These are phyloP conservation scores for Dascyllus trimaculatus DNA, from an alignment of 2,113 vertebrate genomes.

Conservation along the genomic window DNA sequence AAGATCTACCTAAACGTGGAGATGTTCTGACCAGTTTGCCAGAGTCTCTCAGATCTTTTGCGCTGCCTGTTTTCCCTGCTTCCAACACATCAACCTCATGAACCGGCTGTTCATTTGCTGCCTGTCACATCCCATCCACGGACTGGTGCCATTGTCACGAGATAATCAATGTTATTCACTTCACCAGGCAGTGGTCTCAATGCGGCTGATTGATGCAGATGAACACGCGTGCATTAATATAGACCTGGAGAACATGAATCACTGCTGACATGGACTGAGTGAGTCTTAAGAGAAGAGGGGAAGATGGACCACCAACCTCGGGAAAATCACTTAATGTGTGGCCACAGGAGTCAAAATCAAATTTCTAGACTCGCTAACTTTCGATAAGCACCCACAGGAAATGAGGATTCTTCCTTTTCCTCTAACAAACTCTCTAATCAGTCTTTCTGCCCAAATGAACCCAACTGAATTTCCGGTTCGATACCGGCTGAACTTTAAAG, in stretches of 20 bases:
- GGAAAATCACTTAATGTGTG: constrained; percentile 17
- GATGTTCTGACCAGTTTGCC: no score
- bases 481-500: constrained; percentile 51
- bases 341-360: constrained; percentile 24
- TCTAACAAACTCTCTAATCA: constrained; percentile 53
- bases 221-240: constrained; percentile 1
- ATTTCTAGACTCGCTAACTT: constrained; percentile 43
- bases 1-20: no score
- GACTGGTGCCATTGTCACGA: no score
- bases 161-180: no score
- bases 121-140: no score
- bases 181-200: no score
- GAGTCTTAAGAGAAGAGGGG: constrained; percentile 15
- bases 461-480: constrained; percentile 23
- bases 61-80: no score
- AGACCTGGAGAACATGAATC: not conserved
- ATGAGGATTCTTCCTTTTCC: constrained; percentile 23
- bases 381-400: constrained; percentile 16
- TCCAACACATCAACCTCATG: no score
- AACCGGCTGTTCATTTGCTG: no score
- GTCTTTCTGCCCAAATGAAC: constrained; percentile 28
- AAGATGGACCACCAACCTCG: constrained; percentile 22
- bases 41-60: no score
- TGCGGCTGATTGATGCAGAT: no score
- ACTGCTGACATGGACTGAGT: not conserved